phyloP scores from a whole-genome alignment of 2,888 invertebrate genomes.

The Pyrrhopygopsis socrates region DNA sequence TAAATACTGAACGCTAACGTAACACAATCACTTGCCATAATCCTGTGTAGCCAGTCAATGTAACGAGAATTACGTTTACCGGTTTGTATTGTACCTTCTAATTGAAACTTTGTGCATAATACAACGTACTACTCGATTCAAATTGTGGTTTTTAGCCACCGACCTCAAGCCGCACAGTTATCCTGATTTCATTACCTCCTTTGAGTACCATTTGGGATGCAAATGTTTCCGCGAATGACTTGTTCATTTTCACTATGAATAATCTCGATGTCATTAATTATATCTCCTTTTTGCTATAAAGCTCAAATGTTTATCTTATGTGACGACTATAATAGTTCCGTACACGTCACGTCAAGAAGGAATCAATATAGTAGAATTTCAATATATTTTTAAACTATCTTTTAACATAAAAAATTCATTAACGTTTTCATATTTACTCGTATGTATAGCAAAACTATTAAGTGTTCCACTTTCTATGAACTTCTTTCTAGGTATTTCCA shows the following conservation, averaged over 20 bases:
- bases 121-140: constrained; percentile 9
- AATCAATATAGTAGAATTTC: too few species aligned
- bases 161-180: constrained; percentile 20
- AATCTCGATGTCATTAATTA: background rate
- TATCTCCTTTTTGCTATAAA: background rate
- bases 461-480: too few species aligned
- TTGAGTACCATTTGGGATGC: constrained; percentile 34
- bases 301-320: too few species aligned
- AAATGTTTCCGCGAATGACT: constrained; percentile 16
- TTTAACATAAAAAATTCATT: too few species aligned
- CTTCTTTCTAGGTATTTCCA: too few species aligned
- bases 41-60: background rate
- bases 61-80: background rate
- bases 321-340: too few species aligned
- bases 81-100: constrained; percentile 36
- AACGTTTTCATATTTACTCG: too few species aligned
- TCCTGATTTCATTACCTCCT: constrained; percentile 45
- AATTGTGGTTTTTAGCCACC: constrained; percentile 39
- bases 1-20: too few species aligned
- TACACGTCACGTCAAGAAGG: too few species aligned
- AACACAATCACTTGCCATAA: background rate
- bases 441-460: too few species aligned
- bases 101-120: constrained; percentile 51
- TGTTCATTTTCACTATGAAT: constrained; percentile 23
- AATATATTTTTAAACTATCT: too few species aligned